Conservation (phyloP, 2,113 vertebrate genomes). For the Danionella cerebrum region DNA sequence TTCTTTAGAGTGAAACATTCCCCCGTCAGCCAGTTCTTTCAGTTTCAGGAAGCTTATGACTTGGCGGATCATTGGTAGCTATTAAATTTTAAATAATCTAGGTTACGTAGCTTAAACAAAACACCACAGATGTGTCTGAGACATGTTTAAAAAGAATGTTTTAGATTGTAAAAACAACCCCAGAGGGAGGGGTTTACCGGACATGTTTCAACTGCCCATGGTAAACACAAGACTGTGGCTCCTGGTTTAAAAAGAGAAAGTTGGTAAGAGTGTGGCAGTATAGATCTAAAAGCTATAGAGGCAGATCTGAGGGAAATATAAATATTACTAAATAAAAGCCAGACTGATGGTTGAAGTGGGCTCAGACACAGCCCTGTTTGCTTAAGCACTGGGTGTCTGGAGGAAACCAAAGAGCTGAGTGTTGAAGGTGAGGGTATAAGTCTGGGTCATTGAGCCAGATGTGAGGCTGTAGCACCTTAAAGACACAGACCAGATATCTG, state of each 20-base stretch:
- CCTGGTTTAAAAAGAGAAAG: not conserved
- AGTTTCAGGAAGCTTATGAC: not conserved
- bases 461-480: not conserved
- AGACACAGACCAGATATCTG: constrained; percentile 15
- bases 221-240: not conserved
- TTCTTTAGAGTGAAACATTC: not conserved
- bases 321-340: constrained; percentile 20
- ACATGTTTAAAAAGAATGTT: constrained; percentile 52
- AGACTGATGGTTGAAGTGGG: not conserved
- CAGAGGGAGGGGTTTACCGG: not conserved
- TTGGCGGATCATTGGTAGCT: not conserved
- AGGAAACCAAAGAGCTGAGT: constrained; percentile 13
- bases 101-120: not conserved
- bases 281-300: not conserved
- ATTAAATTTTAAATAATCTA: not conserved
- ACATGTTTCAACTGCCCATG: not conserved
- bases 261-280: constrained; percentile 9
- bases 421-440: not conserved
- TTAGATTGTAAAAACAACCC: not conserved
- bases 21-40: not conserved
- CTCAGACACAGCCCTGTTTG: not conserved
- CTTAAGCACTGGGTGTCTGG: not conserved
- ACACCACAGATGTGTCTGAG: constrained; percentile 16
- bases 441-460: not conserved
- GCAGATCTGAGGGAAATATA: constrained; percentile 4